phyloP scores from a whole-genome alignment of 2,888 invertebrate species.

The Plagodis pulveraria region DNA sequence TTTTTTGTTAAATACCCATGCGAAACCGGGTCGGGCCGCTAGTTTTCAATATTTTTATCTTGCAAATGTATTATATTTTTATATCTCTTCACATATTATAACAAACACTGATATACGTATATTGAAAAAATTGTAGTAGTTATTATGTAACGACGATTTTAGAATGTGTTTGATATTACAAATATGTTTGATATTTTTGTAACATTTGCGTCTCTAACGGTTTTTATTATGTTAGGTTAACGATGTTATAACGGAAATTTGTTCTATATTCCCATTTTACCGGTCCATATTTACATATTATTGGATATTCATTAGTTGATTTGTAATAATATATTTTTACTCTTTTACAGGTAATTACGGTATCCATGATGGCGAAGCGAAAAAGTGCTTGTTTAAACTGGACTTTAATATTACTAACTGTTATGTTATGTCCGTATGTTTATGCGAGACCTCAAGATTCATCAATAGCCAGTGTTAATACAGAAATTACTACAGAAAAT shows the following conservation, averaged over 20 bases:
- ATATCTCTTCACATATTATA: too few species aligned
- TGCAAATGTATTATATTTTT: too few species aligned
- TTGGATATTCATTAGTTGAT: background rate
- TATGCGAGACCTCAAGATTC: slow-evolving; percentile 69
- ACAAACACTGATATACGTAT: too few species aligned
- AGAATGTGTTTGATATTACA: background rate
- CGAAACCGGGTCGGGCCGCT: too few species aligned
- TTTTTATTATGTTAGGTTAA: background rate
- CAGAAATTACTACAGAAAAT: slow-evolving; percentile 60
- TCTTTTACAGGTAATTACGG: slow-evolving; percentile 71
- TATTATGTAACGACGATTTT: too few species aligned
- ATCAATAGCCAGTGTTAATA: slow-evolving; percentile 46
- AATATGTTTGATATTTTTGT: too few species aligned
- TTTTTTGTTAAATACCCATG: too few species aligned
- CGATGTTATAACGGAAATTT: slow-evolving; percentile 1
- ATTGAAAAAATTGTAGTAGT: too few species aligned
- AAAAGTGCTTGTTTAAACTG: slow-evolving; percentile 74
- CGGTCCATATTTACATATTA: background rate
- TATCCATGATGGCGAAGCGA: slow-evolving; percentile 69
- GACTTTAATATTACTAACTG: slow-evolving; percentile 77
- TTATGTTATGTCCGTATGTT: slow-evolving; percentile 64
- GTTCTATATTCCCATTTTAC: background rate
- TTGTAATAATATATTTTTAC: slow-evolving; percentile 38
- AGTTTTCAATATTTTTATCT: too few species aligned
- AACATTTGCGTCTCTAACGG: slow-evolving; percentile 2